phyloP scores from a whole-genome alignment of 2,888 invertebrate genomes.

The Sarcophaga rosellei region DNA sequence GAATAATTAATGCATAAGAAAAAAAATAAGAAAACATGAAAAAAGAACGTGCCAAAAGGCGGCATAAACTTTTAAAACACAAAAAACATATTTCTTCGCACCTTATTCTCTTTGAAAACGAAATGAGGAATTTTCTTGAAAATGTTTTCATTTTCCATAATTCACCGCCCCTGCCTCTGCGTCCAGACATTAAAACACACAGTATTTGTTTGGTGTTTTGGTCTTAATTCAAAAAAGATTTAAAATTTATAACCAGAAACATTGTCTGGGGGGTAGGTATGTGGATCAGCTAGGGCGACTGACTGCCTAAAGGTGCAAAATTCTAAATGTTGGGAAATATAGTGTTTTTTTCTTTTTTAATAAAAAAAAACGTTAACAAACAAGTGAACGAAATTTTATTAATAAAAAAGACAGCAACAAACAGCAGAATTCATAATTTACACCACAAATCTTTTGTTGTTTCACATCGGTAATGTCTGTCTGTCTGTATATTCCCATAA shows the following conservation, averaged over 20 bases:
- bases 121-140: neutral
- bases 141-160: neutral
- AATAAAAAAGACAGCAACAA: slow-evolving; percentile 23
- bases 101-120: neutral
- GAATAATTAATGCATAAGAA: slow-evolving; percentile 80
- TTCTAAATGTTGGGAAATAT: slow-evolving; percentile 8
- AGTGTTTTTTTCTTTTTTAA: neutral
- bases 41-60: slow-evolving; percentile 71
- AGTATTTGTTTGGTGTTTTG: slow-evolving; percentile 41
- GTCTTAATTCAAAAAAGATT: slow-evolving; percentile 78
- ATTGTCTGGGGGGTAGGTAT: slow-evolving; percentile 25
- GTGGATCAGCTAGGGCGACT: neutral
- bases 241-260: slow-evolving; percentile 79
- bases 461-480: neutral
- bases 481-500: slow-evolving; percentile 67
- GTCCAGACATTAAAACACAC: slow-evolving; percentile 16
- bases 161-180: neutral
- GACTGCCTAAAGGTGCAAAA: slow-evolving; percentile 63
- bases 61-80: slow-evolving; percentile 12
- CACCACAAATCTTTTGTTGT: slow-evolving; percentile 75
- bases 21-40: neutral
- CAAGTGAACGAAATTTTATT: neutral
- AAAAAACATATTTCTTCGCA: slow-evolving; percentile 51
- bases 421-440: slow-evolving; percentile 70
- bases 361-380: neutral